phyloP scores from a whole-genome alignment of 2,113 vertebrate genomes.

The Lates calcarifer region DNA sequence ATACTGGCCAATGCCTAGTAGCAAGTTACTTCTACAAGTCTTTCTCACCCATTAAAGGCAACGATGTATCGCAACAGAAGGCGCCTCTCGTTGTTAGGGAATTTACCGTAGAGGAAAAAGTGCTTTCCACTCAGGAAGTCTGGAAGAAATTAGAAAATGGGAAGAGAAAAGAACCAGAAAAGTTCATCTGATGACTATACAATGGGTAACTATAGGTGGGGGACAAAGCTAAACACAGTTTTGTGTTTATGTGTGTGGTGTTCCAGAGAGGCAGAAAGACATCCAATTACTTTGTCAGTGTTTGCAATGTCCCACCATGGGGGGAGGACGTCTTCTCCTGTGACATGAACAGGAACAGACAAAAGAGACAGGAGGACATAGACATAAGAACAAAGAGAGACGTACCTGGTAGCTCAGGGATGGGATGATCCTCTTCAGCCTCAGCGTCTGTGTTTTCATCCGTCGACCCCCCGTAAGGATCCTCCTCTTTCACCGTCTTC shows the following conservation, averaged over 20 bases:
- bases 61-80: conserved; percentile 88
- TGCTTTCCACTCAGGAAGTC: conserved; percentile 89
- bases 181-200: neutral
- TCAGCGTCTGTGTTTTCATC: conserved; percentile 93
- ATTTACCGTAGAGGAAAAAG: conserved; percentile 92
- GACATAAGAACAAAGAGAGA: conserved; percentile 54
- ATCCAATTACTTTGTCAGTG: conserved; percentile 27
- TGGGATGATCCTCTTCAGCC: conserved; percentile 82
- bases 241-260: neutral
- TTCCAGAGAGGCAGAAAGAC: conserved; percentile 11
- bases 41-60: conserved; percentile 91
- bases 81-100: conserved; percentile 88
- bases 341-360: neutral
- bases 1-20: too few species aligned
- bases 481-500: conserved; percentile 72
- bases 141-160: conserved; percentile 54
- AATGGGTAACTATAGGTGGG: neutral
- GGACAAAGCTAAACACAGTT: too few species aligned
- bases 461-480: conserved; percentile 89
- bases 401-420: conserved; percentile 90
- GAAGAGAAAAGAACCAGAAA: neutral
- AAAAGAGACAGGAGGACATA: neutral
- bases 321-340: neutral
- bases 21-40: too few species aligned
- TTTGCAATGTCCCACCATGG: neutral